Conservation (phyloP, 2,888 invertebrate genomes). For the Melieria omissa region DNA sequence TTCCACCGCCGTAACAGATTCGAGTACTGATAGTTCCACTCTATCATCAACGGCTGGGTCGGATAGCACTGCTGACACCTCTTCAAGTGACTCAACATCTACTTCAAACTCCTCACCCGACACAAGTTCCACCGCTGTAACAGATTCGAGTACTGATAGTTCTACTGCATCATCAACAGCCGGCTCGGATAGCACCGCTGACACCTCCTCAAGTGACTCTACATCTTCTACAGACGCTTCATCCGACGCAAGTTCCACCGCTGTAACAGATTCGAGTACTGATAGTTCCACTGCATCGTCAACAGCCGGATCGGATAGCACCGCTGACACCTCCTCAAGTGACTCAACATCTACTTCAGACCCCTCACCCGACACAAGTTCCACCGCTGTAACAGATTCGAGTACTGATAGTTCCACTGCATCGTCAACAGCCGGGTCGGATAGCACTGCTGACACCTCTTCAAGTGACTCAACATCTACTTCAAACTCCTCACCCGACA, state of each 20-base stretch:
- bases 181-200: too few species aligned
- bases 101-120: not conserved
- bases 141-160: not conserved
- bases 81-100: not conserved
- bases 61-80: not conserved
- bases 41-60: not conserved
- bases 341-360: not conserved
- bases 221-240: not conserved
- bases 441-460: not conserved
- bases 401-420: not conserved
- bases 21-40: not conserved
- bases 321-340: not conserved
- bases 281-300: not conserved
- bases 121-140: not conserved
- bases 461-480: not conserved
- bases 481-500: not conserved
- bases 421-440: not conserved
- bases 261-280: not conserved
- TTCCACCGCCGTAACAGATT: not conserved
- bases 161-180: not conserved
- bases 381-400: not conserved
- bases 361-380: not conserved
- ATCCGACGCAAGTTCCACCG: not conserved
- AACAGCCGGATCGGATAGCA: not conserved
- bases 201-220: not conserved